Base-by-base conservation (phyloP, 2,113 vertebrate genomes). In the Numenius arquata region DNA sequence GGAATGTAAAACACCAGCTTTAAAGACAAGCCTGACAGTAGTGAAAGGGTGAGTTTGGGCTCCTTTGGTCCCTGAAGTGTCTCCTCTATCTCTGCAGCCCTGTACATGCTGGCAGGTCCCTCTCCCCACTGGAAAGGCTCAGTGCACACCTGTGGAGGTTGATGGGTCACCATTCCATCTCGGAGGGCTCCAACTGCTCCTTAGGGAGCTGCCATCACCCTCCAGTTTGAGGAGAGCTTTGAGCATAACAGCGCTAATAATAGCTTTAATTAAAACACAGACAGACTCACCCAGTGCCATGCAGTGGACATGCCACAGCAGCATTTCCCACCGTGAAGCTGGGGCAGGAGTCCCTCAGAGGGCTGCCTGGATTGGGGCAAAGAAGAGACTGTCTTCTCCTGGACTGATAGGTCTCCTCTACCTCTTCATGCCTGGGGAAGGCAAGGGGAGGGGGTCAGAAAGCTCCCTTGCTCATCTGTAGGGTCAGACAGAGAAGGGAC, bases 391-490 rank as follows among this genome's bases (percentile, higher is more conserved):
- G 9, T 22, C 9, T 86, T 74, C 23, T 80, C 21, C 48, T 58
- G 27, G 12, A 19, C 10, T 52, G 11, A 52, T 38, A 20, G 20
- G 5, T 5, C 12, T 66, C 5, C 12, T 72, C 47, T 61, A 29
- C 32, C 19, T 47, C 34, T 58, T 92, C 19, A 20, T 32, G 66
- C 3, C 63, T 2, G 1, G 25, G 9, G 17, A 85, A 79, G n/a
- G 15, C 1, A 3, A 88, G 6, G 15, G 1, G 9, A 70, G 3
- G 2, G 0, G 3, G 18, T 2, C 7, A 53, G 61, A 71, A 93
- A 89, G 21, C 14, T 3, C 0, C 6, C 22, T 79, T 3, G 0
- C 3, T 74, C 47, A 48, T 19, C 25, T 3, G 1, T 22, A n/a
- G 38, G 8, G 21, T 70, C 67, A 93, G 65, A 55, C 6, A 81